Evolutionary conservation across 2,113 vertebrate genomes (phyloP), one percentile per base, ranked within the genome.

Genomic region (Corythornis madagascariensis): DNA sequence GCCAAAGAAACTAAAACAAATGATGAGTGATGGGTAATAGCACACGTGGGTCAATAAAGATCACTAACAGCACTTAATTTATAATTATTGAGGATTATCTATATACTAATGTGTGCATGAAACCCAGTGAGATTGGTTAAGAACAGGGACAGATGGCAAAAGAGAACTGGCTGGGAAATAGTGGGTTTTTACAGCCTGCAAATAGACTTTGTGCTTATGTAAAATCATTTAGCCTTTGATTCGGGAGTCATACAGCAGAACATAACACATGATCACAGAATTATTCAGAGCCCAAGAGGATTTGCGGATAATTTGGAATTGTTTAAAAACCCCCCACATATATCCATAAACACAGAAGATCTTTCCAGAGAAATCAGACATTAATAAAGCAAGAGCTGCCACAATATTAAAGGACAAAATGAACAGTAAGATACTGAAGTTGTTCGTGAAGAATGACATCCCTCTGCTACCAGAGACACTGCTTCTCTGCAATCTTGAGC

Each of bases 61-160:
- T 50, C 16, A 77, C 38, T 55, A 80, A 13, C 28, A 66, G 11
- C 31, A 59, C 33, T 29, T 50, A 85, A 80, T 74, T 56, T 71
- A 22, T 20, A 73, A 71, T 81, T 77, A 81, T 2, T 59, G 25
- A 87, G 76, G 63, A 72, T 85, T 59, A 89, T 65, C 63, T 91
- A 47, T 57, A 66, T 31, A 33, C 31, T 79, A 57, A 70, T 55
- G 63, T 22, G 31, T 55, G 26, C 9, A 66, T 47, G 67, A 94
- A 70, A 89, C 66, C 25, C 13, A 42, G n/a, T 15, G 31, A 91
- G 63, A 91, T 20, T 89, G 66, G 66, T 84, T 91, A 93, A 72
- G 91, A 89, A 87, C 55, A 80, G 59, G 66, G 91, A 96, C 95
- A 96, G 94, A 96, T 96, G 94, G 93, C 59, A 87, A 85, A 87